These are phyloP conservation scores for Cordilura impudica DNA, from an alignment of 2,888 invertebrate species.

Conservation along the genomic window DNA sequence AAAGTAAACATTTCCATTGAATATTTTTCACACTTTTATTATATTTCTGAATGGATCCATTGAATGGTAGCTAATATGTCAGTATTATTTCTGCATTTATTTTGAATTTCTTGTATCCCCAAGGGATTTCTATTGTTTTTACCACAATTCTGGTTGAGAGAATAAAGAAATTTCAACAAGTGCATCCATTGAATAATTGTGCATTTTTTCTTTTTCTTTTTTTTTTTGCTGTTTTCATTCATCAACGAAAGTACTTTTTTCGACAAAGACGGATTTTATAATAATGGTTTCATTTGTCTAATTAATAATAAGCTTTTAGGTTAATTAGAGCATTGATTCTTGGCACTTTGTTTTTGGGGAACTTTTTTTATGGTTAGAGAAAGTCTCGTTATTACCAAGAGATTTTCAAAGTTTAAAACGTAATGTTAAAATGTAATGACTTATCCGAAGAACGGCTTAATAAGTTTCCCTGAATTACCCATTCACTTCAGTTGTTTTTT, in stretches of 20 bases:
- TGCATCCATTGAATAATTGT: slow-evolving; percentile 1
- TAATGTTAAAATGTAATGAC: too few species aligned
- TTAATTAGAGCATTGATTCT: background rate
- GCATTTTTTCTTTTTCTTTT: too few species aligned
- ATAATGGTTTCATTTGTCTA: background rate
- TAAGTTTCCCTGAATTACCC: too few species aligned
- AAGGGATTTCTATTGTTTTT: slow-evolving; percentile 28
- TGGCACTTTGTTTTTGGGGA: background rate
- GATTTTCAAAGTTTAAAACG: too few species aligned
- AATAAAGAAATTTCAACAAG: background rate
- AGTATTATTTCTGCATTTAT: slow-evolving; percentile 6
- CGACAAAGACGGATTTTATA: background rate
- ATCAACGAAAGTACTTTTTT: background rate
- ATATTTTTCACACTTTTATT: slow-evolving; percentile 35
- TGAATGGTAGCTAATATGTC: slow-evolving; percentile 59
- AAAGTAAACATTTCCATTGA: background rate
- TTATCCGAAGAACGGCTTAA: too few species aligned
- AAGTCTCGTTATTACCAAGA: too few species aligned
- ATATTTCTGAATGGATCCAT: slow-evolving; percentile 36
- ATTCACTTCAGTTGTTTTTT: too few species aligned
- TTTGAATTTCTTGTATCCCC: background rate
- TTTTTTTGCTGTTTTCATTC: background rate
- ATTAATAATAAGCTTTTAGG: background rate
- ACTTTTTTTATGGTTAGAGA: too few species aligned
- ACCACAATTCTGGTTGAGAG: background rate